Evolutionary conservation across 2,797 vertebrate species (phyloP), one percentile per base, ranked within the genome.

Genomic region (Thripadectes ignobilis): DNA sequence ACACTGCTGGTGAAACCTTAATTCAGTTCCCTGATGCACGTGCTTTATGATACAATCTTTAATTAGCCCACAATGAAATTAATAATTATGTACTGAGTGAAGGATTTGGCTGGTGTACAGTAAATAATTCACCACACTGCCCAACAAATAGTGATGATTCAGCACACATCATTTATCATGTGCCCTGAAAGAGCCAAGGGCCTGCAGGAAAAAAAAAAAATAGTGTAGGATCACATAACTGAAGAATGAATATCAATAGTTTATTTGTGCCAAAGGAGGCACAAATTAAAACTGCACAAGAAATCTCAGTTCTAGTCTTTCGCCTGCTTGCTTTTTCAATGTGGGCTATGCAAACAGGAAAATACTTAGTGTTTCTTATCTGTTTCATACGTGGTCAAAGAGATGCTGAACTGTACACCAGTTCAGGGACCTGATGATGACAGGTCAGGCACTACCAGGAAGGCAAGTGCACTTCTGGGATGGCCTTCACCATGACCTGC

Each of bases 61-160:
- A 96, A 96, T 96, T 95, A 95, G 78, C 39, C 52, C 2, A 63
- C 10, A 34, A 93, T 87, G 94, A 96, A 95, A 95, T 96, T 91
- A 95, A 89, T 91, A 85, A 91, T 92, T 89, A 89, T 36, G 67
- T 85, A 76, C 71, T 30, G 55, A 55, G 59, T 23, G 48, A 62
- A 71, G 38, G 52, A 87, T 82, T 83, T 94, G 67, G 80, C 87
- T 93, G 65, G 85, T 71, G 63, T 91, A 91, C 78, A 85, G 91
- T 96, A 95, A 96, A 96, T 95, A 94, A 93, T 14, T 78, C 65
- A 73, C 52, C 48, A 75, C 0, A 1, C 57, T 87, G 49, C 57
- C 52, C 81, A 71, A 49, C 0, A 0, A 79, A 76, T 26, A 39
- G 26, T 93, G 95, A 88, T 96, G 94, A 96, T 63, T 93, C 92